phyloP scores from a whole-genome alignment of 37 sponge, comb jelly and placozoan genomes.

The Dysidea cf. avara region DNA sequence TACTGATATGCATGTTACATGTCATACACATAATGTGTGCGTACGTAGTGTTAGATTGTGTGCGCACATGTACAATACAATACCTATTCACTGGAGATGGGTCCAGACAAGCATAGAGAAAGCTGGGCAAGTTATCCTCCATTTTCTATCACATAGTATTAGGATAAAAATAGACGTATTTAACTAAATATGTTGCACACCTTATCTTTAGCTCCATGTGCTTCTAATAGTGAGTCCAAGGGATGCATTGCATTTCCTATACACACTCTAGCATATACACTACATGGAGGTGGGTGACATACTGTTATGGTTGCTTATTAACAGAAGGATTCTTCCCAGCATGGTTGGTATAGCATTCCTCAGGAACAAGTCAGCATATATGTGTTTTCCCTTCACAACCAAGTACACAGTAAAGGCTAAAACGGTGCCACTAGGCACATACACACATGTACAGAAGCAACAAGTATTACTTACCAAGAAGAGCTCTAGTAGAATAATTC shows the following conservation, averaged over 20 bases:
- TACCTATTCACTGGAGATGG: conserved; percentile 13
- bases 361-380: conserved; percentile 71
- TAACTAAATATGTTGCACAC: conserved; percentile 3
- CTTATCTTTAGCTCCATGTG: conserved; percentile 43
- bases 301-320: conserved; percentile 56
- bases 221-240: conserved; percentile 48
- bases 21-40: too few species aligned
- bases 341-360: conserved; percentile 49
- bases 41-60: too few species aligned
- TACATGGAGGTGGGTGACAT: not conserved
- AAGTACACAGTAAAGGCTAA: too few species aligned
- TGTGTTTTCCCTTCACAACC: conserved; percentile 48
- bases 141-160: not conserved
- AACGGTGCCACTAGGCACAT: not conserved
- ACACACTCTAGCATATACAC: not conserved
- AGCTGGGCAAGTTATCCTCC: conserved; percentile 16
- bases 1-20: too few species aligned
- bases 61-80: too few species aligned
- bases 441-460: not conserved
- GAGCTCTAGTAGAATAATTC: conserved; percentile 75
- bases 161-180: not conserved
- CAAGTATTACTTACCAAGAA: conserved; percentile 59
- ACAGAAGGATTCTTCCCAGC: conserved; percentile 49
- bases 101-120: conserved; percentile 17
- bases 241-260: conserved; percentile 45